Evolutionary conservation across 2,888 invertebrate species (phyloP).

Genomic region (Papilio elwesi): DNA sequence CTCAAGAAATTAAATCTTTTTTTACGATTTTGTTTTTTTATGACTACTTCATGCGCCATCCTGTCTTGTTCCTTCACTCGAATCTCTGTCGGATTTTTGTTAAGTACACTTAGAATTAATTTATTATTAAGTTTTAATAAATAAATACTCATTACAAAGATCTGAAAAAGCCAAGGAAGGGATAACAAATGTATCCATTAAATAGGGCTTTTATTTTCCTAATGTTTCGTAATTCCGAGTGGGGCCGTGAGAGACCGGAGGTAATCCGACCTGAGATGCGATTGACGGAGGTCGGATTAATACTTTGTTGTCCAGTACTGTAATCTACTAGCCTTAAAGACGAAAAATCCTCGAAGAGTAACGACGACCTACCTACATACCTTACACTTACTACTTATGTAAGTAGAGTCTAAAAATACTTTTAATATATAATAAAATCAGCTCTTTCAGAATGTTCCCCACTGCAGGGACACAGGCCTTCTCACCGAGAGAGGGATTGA

Average conservation of each 20-base stretch:
- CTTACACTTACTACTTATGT: no score
- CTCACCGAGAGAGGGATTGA: no score
- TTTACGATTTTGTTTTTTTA: no score
- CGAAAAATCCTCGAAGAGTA: neutral
- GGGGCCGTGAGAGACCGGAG: slow-evolving; percentile 1
- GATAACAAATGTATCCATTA: slow-evolving; percentile 6
- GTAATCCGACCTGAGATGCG: slow-evolving; percentile 31
- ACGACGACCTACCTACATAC: no score
- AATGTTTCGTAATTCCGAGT: neutral
- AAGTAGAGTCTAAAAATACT: no score
- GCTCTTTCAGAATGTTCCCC: no score
- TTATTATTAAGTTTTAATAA: neutral
- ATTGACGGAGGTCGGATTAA: slow-evolving; percentile 35
- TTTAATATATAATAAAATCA: no score
- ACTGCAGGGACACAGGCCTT: no score
- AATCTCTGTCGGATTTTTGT: neutral
- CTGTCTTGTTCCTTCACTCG: neutral
- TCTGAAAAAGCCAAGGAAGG: neutral
- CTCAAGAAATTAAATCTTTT: no score
- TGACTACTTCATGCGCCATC: no score
- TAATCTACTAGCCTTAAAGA: neutral
- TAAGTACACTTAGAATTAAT: neutral
- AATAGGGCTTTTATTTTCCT: slow-evolving; percentile 20
- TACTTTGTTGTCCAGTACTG: slow-evolving; percentile 7
- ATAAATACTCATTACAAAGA: neutral